A percentile compares a stretch with the other conserved stretches of the same genome.
phyloP scores from a whole-genome alignment of 2,113 vertebrate species.

The Myiagra hebetior region DNA sequence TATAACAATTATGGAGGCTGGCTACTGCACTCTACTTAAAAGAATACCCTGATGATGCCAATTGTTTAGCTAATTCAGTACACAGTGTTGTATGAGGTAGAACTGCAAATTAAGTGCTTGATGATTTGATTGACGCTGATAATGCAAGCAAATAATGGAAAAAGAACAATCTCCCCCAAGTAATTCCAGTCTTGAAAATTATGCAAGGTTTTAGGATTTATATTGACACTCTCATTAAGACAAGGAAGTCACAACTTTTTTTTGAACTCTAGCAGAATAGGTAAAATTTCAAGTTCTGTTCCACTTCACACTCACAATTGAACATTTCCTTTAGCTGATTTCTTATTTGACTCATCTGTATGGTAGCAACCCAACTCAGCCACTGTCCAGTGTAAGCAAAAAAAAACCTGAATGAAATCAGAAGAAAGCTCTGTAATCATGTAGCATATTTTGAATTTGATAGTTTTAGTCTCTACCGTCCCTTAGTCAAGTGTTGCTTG shows the following conservation, averaged over 20 bases:
- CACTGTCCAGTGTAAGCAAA: background rate
- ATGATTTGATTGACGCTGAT: background rate
- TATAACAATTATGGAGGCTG: background rate
- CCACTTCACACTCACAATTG: background rate
- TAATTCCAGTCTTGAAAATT: background rate
- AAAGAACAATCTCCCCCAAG: fast-evolving
- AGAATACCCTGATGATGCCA: background rate
- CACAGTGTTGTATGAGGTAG: fast-evolving
- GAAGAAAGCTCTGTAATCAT: background rate
- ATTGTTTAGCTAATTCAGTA: background rate
- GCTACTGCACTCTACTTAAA: background rate
- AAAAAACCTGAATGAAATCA: background rate
- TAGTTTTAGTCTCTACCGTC: background rate
- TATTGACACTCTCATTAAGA: background rate
- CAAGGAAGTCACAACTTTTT: background rate
- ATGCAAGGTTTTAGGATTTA: background rate
- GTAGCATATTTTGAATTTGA: background rate
- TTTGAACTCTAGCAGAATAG: background rate
- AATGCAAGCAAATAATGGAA: background rate
- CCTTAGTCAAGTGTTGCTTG: background rate
- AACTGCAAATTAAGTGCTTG: background rate
- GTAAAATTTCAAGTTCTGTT: background rate
- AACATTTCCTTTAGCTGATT: background rate
- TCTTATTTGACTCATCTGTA: background rate
- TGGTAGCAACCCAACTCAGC: background rate